Base-by-base conservation (phyloP, 1,140 invertebrate species). In the Bombus sylvicola region DNA sequence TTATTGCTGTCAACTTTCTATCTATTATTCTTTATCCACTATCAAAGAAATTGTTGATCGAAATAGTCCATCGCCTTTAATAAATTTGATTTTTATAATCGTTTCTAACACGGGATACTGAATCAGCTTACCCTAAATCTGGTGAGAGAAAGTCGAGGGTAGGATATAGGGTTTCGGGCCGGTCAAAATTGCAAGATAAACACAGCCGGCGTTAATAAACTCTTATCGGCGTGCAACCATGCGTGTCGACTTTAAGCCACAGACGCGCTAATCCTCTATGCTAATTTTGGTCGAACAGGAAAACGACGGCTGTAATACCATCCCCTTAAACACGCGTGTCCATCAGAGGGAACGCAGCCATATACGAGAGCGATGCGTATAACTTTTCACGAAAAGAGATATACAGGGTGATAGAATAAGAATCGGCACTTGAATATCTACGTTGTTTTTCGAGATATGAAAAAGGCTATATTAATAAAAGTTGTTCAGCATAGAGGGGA, bases 201-300 rank as follows among this genome's bases (percentile, higher is more conserved):
- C 93, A 90, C 81, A 72, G 81, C 73, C 81, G 47, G 81, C 87
- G 91, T 92, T 94, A 94, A 94, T 94, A 94, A 94, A 94, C 90
- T 93, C 93, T 93, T 94, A 94, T 94, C 93, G 92, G 92, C 84
- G 87, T 86, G 80, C 91, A 88, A 86, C 93, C 93, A 93, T 94
- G 93, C 92, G 91, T 92, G 92, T 92, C 89, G 92, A 93, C 93
- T 94, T 93, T 92, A 92, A 92, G 83, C 92, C 90, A 89, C 81
- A 84, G 85, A 92, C 92, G 90, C 91, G 91, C 87, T 94, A 93
- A 94, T 93, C 91, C 93, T 31, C 87, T 91, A 93, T 92, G 92
- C 92, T 94, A 94, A 94, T 94, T 93, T 93, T 71, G 71, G 82
- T 75, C 28, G 83, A 75, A 64, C 79, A 73, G 87, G 86, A 86